phyloP scores from a whole-genome alignment of 2,113 vertebrate species.

The Hemichromis elongatus region DNA sequence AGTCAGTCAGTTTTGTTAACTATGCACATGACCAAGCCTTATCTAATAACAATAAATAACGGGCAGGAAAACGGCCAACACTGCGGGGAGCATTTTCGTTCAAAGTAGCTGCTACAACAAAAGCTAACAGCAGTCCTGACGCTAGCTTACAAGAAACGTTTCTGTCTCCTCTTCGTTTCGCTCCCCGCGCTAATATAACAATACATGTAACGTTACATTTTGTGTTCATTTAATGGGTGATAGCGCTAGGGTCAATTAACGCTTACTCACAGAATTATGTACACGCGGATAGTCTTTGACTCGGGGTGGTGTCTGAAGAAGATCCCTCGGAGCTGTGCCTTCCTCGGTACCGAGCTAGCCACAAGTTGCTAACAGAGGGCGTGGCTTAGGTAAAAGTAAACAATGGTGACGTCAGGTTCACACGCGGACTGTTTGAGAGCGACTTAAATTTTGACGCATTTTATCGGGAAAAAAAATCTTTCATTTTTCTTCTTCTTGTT shows the following conservation, averaged over 20 bases:
- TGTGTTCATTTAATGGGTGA: not conserved
- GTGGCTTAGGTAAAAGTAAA: constrained; percentile 68
- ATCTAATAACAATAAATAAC: not conserved
- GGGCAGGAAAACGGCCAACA: not conserved
- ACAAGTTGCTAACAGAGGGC: constrained; percentile 68
- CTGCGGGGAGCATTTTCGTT: not conserved
- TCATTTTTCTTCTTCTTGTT: not conserved
- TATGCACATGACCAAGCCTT: not conserved
- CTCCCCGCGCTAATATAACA: not conserved
- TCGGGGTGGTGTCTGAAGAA: constrained; percentile 38
- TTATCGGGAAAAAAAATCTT: not conserved
- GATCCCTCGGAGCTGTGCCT: constrained; percentile 29
- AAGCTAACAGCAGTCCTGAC: constrained; percentile 45
- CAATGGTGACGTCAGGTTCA: constrained; percentile 63
- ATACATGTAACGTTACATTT: not conserved
- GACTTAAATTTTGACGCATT: not conserved
- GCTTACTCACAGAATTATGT: constrained; percentile 49
- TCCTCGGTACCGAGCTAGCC: constrained; percentile 57
- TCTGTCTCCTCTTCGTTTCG: not conserved
- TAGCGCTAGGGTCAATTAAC: not conserved
- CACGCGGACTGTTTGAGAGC: constrained; percentile 31
- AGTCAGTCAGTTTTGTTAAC: not conserved
- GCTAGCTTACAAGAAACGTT: constrained; percentile 42
- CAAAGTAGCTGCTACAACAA: constrained; percentile 45
- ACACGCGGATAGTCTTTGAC: constrained; percentile 18